Evolutionary conservation across 2,888 invertebrate species (phyloP), one percentile per base, ranked within the genome.

Genomic region (Corythucha ciliata): DNA sequence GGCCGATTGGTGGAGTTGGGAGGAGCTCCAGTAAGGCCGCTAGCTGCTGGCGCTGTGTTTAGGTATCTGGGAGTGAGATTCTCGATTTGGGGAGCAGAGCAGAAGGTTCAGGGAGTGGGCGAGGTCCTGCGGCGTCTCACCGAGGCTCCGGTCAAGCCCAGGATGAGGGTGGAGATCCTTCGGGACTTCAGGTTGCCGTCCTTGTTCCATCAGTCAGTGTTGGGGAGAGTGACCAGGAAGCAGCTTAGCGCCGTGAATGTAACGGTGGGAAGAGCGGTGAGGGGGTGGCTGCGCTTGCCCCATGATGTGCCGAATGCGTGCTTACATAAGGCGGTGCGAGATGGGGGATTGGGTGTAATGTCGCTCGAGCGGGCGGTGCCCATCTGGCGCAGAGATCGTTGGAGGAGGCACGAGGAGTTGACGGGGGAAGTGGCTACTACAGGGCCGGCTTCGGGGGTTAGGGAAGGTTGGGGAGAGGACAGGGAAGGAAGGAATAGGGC

Each of bases 101-200:
- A n/a, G 1, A 12, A 5, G 2, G 44, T 18, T 2, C 20, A 22
- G 6, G 20, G 22, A 3, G 8, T 2, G 7, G 4, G 18, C n/a
- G 5, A 32, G 8, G 2, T 8, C 7, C 10, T 20, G 32, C 12
- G 16, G 2, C 29, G 12, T n/a, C 20, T 18, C 20, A 16, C 29
- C 4, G 2, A 12, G 3, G 64, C 67, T 0, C 66, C 68, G 0
- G 58, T 69, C 7, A 68, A 68, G 54, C 69, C 68, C 3, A 65
- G 65, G 48, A 68, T 69, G 52, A 61, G 66, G 57, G 45, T 68
- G 8, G 61, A 64, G 37, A 54, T 67, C 0, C 54, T 69, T 33
- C 58, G 66, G 53, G 60, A 53, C 3, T 62, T 67, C 60, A 60
- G 70, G 27, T 56, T 70, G 14, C 69, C 68, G n/a, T 61, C 65